Conservation (phyloP, 2,888 invertebrate species). For the Pyrocoelia pectoralis region DNA sequence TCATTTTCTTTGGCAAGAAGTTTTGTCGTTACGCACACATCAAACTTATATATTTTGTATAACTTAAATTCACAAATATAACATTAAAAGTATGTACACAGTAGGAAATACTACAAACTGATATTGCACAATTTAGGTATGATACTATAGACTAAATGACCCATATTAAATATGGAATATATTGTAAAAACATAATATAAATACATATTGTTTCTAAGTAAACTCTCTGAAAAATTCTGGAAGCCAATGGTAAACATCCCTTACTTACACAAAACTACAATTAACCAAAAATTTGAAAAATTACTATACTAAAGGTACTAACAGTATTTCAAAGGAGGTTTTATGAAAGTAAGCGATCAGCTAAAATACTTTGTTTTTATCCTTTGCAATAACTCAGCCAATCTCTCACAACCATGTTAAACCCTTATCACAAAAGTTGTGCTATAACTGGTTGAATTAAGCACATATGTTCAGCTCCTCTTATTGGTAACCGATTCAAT, state of each 20-base stretch:
- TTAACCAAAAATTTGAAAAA: background rate
- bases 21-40: conserved; percentile 43
- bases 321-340: background rate
- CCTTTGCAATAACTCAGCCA: conserved; percentile 15
- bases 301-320: conserved; percentile 4
- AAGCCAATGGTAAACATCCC: conserved; percentile 37
- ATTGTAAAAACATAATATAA: conserved; percentile 30
- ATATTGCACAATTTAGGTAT: conserved; percentile 49
- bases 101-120: conserved; percentile 29
- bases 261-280: conserved; percentile 23
- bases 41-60: background rate
- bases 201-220: conserved; percentile 14
- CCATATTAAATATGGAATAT: conserved; percentile 40
- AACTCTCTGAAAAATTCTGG: conserved; percentile 33
- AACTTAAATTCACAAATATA: conserved; percentile 2
- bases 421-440: conserved; percentile 70
- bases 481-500: conserved; percentile 89
- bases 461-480: conserved; percentile 97
- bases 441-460: conserved; percentile 90
- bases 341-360: conserved; percentile 22
- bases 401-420: conserved; percentile 33
- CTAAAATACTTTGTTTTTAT: conserved; percentile 13
- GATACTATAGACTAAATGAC: conserved; percentile 37
- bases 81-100: conserved; percentile 2
- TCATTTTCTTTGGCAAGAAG: conserved; percentile 59